A percentile compares a stretch with the other conserved stretches of the same genome.
Evolutionary conservation across 2,888 invertebrate genomes (phyloP).

Genomic region (Lasioglossum oenotherae): DNA sequence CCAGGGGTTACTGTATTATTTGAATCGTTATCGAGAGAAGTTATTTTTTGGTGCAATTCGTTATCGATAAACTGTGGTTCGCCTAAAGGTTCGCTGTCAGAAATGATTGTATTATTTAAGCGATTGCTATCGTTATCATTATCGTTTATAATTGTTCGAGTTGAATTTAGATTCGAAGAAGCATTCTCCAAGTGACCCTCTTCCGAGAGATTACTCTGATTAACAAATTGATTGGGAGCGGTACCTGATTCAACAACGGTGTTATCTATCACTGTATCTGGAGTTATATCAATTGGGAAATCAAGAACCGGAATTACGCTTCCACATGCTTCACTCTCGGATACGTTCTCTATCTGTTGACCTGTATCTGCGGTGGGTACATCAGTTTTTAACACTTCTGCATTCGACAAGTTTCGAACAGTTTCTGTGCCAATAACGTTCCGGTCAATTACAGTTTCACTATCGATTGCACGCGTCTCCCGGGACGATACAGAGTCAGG

Average conservation of each 20-base stretch:
- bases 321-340: constrained; percentile 40
- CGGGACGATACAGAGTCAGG: constrained; percentile 38
- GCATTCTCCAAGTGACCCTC: constrained; percentile 37
- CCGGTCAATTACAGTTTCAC: constrained; percentile 32
- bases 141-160: neutral
- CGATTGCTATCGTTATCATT: neutral
- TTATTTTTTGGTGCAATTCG: neutral
- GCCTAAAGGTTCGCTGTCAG: neutral
- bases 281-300: constrained; percentile 10
- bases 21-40: constrained; percentile 14
- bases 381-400: constrained; percentile 29
- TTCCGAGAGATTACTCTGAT: constrained; percentile 18
- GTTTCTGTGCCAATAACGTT: constrained; percentile 20
- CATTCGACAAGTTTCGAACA: constrained; percentile 17
- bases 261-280: constrained; percentile 15
- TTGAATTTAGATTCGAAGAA: constrained; percentile 19
- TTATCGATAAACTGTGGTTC: neutral
- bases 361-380: constrained; percentile 10
- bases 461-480: constrained; percentile 31
- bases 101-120: constrained; percentile 18
- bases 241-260: neutral
- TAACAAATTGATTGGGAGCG: neutral
- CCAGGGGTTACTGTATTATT: constrained; percentile 9
- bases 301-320: constrained; percentile 48
- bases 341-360: constrained; percentile 25